Conservation (phyloP, 2,888 invertebrate species). For the Macroteleia sp. region DNA sequence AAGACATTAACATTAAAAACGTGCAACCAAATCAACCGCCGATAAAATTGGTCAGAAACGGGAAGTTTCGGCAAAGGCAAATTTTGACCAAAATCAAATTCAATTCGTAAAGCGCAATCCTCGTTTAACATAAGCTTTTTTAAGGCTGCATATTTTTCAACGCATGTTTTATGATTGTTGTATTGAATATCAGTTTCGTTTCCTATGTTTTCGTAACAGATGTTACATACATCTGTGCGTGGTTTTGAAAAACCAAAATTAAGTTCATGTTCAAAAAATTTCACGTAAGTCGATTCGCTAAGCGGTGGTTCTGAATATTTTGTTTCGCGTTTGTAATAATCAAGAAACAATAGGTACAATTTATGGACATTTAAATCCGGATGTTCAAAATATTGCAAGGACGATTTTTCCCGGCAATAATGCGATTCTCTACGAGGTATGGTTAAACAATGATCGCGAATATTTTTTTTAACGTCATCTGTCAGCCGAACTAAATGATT, state of each 20-base stretch:
- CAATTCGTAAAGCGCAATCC: conserved; percentile 28
- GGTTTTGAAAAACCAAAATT: conserved; percentile 44
- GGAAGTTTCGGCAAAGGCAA: conserved; percentile 62
- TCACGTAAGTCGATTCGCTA: conserved; percentile 23
- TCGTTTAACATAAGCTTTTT: conserved; percentile 38
- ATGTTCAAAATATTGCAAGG: conserved; percentile 40
- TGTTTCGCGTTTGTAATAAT: conserved; percentile 30
- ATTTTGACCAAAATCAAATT: conserved; percentile 64
- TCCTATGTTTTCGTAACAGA: conserved; percentile 37
- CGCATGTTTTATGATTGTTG: not conserved
- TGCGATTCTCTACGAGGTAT: conserved; percentile 36
- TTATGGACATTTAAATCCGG: conserved; percentile 32
- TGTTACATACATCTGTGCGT: conserved; percentile 46
- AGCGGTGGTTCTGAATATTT: conserved; percentile 18
- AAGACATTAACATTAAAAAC: conserved; percentile 57
- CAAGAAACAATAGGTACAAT: conserved; percentile 32
- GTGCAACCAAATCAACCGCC: conserved; percentile 57
- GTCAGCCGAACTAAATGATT: conserved; percentile 48
- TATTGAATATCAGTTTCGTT: conserved; percentile 1
- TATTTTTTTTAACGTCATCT: conserved; percentile 52
- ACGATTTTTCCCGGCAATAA: conserved; percentile 14
- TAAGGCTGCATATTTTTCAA: conserved; percentile 25
- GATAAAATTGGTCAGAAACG: conserved; percentile 59
- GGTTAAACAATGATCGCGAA: conserved; percentile 42
- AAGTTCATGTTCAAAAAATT: conserved; percentile 45